phyloP scores from a whole-genome alignment of 2,888 invertebrate species.

The Dendrolimus pini region DNA sequence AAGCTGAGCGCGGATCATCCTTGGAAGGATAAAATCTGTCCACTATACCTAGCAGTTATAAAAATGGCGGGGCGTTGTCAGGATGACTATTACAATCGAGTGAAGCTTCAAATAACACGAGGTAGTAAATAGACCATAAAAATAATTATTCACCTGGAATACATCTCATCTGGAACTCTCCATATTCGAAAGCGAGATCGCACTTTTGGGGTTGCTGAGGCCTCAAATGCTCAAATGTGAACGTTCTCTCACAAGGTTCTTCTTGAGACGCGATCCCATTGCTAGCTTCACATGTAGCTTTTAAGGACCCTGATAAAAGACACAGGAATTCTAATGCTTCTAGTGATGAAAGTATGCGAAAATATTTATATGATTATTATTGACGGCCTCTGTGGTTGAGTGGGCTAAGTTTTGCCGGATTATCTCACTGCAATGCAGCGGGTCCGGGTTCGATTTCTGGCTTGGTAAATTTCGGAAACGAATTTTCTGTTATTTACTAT shows the following conservation, averaged over 20 bases:
- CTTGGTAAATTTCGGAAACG: background rate
- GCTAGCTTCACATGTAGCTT: constrained; percentile 55
- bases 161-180: constrained; percentile 65
- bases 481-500: background rate
- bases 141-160: constrained; percentile 42
- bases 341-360: background rate
- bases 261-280: constrained; percentile 62
- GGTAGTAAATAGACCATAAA: no score
- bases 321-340: background rate
- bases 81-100: no score
- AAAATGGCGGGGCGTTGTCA: no score
- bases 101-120: no score
- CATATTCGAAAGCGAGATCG: constrained; percentile 58
- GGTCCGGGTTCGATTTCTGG: no score
- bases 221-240: constrained; percentile 54
- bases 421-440: no score
- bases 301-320: constrained; percentile 18
- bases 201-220: constrained; percentile 60
- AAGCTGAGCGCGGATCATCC: no score
- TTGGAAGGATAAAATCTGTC: no score
- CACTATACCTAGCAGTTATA: no score
- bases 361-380: no score
- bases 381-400: no score
- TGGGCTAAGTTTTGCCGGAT: no score
- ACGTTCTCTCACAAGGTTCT: constrained; percentile 43